Base-by-base conservation (phyloP, 2,888 invertebrate genomes). In the Zootermopsis nevadensis region DNA sequence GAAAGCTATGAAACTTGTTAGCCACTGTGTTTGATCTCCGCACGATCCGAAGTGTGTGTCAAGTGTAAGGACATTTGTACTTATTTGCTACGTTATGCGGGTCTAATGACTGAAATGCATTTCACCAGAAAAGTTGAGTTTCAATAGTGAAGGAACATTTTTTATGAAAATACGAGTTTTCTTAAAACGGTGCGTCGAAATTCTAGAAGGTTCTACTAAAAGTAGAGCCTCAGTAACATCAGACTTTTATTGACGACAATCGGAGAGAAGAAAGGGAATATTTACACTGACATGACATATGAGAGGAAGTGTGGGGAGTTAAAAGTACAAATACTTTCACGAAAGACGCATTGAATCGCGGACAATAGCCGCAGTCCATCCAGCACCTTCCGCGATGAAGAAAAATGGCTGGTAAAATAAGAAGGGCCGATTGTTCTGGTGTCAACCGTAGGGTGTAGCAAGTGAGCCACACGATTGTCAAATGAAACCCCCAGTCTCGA, bases 291-390 rank as follows among this genome's bases (percentile, higher is more conserved):
- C 60, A 60, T 6, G 60, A 12, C 10, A 27, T 60, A 60, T 60
- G 15, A 27, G 15, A 3, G 60, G 60, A 10, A 7, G n/a, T 27
- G 60, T 10, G 27, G 7, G 60, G 60, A 60, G 60, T n/a, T n/a
- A n/a, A 27, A 27, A 60, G 60, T 60, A 60, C 60, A 60, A 60
- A 60, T 60, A 60, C 60, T 60, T 27, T 60, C 27, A 60, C 60
- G 60, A 60, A 60, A n/a, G 60, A 60, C n/a, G 60, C 60, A 60
- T n/a, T 60, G n/a, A 60, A 60, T 27, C 60, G 60, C 27, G 60
- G 60, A 60, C 60, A 60, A 60, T 60, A 60, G 60, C 60, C 12
- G 22, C n/a, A 27, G 27, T 60, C 27, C 27, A 12, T 10, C 8
- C 60, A 60, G n/a, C 48, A 19, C 27, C 27, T 27, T 60, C 60